These are phyloP conservation scores for Cyprinodon variegatus DNA, from an alignment of 2,113 vertebrate genomes.

Conservation along the genomic window DNA sequence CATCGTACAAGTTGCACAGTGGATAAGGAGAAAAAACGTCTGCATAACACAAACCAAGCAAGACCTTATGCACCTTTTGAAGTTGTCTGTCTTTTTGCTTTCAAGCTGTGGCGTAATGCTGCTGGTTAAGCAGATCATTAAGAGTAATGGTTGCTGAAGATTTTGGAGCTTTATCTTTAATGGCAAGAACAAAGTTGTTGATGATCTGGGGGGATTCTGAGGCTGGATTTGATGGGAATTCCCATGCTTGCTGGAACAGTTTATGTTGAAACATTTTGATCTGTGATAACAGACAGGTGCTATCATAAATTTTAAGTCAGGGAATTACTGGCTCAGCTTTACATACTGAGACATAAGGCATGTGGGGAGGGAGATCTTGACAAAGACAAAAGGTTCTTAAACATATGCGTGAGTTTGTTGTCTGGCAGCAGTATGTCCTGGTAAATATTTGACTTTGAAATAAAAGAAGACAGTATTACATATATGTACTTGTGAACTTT, in stretches of 20 bases:
- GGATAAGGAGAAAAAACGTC: constrained; percentile 39
- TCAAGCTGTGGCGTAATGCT: constrained; percentile 62
- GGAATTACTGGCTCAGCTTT: constrained; percentile 57
- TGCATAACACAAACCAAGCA: constrained; percentile 42
- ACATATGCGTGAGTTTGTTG: constrained; percentile 18
- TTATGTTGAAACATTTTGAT: constrained; percentile 56
- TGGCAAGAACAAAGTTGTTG: constrained; percentile 75
- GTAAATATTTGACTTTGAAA: background rate
- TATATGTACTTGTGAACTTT: background rate
- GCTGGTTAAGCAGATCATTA: constrained; percentile 77
- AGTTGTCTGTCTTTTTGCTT: constrained; percentile 63
- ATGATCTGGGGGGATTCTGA: constrained; percentile 74
- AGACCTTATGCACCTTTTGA: constrained; percentile 62
- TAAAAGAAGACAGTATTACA: background rate
- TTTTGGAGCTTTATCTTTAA: constrained; percentile 73
- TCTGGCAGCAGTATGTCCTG: background rate
- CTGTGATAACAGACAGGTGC: constrained; percentile 74
- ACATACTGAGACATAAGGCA: constrained; percentile 37
- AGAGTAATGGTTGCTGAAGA: constrained; percentile 73
- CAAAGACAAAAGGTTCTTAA: constrained; percentile 18
- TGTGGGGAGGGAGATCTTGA: constrained; percentile 50
- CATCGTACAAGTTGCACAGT: constrained; percentile 33
- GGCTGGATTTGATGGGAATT: constrained; percentile 72
- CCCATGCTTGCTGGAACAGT: constrained; percentile 67
- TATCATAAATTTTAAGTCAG: constrained; percentile 64